Evolutionary conservation across 2,888 invertebrate genomes (phyloP), one percentile per base, ranked within the genome.

Genomic region (Oxyteleia sp.): DNA sequence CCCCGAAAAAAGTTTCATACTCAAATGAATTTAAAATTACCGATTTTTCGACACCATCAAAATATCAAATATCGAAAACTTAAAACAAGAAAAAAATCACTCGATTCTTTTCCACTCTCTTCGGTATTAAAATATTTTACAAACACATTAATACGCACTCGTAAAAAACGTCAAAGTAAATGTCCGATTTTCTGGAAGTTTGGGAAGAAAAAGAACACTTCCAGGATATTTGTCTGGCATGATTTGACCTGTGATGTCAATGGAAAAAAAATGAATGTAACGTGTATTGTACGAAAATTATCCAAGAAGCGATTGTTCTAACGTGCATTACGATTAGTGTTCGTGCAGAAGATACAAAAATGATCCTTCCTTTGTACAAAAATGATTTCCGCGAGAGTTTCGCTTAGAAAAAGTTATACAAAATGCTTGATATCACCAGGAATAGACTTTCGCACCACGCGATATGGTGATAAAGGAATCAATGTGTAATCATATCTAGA

Each of bases 341-440:
- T 63, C 38, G 45, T 55, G 55, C 55, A 63, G 53, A 53, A 20
- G 49, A 75, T 64, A 26, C 16, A 63, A 75, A 74, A 75, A 59
- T 2, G 7, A 29, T 47, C 10, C 10, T 23, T 38, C 2, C 32
- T 57, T 66, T 57, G 66, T 68, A 76, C 68, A 76, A 66, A 64
- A 55, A 47, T 23, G 26, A 66, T 53, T 63, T 38, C n/a, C 32
- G 53, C 49, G 29, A 61, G 18, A 45, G 26, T 23, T 66, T 32
- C 10, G 57, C 18, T 29, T 66, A 64, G 35, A 75, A 75, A 72
- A 55, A 29, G 57, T 66, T 66, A 57, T 75, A 75, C 23, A 68
- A 76, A 76, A 76, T 75, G 64, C 63, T 74, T 5, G 32, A 10
- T 74, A 63, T 72, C 74, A 43, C 63, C 32, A 41, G 16, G 11